Evolutionary conservation across 2,113 vertebrate genomes (phyloP).

Genomic region (Cercocebus atys): DNA sequence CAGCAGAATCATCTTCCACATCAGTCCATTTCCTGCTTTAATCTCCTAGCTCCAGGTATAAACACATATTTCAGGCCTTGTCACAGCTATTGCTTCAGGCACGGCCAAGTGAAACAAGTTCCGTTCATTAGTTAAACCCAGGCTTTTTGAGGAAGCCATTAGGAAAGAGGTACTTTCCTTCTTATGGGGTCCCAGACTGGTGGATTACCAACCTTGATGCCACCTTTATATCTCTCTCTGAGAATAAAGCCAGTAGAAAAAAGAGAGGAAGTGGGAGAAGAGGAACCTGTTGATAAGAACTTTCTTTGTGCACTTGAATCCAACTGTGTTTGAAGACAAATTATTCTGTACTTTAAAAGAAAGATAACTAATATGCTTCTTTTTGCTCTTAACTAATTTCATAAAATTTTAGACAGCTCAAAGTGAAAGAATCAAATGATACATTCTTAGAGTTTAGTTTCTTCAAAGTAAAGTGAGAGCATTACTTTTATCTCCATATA

Average conservation of each 20-base stretch:
- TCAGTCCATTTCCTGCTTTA: background rate
- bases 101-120: background rate
- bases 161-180: background rate
- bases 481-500: background rate
- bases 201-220: background rate
- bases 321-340: background rate
- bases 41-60: background rate
- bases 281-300: background rate
- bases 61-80: background rate
- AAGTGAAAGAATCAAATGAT: background rate
- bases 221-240: background rate
- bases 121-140: background rate
- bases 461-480: background rate
- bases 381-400: background rate
- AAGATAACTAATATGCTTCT: background rate
- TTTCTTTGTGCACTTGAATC: background rate
- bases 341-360: background rate
- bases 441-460: background rate
- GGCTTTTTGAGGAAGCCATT: background rate
- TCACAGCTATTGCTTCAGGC: background rate
- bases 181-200: background rate
- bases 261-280: background rate
- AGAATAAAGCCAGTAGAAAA: background rate
- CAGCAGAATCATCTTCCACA: background rate
- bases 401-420: background rate